Evolutionary conservation across 2,113 vertebrate species (phyloP), one percentile per base, ranked within the genome.

Genomic region (Cryptomyrus ogoouensis): DNA sequence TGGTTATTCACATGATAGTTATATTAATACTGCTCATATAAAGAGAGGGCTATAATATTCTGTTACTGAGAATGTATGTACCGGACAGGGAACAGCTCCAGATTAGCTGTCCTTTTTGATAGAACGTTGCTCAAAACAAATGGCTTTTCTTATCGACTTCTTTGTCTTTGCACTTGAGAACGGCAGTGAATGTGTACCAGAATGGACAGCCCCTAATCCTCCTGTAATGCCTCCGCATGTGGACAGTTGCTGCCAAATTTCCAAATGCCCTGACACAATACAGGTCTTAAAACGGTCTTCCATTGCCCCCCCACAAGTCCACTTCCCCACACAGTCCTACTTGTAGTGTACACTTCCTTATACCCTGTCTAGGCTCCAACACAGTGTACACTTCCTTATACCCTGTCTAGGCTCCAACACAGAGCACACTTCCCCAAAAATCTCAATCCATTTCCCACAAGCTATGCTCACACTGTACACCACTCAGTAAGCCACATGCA

Each of bases 61-160:
- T 47, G 83, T 46, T 84, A 84, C 83, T 84, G 83, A 12, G 39
- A 46, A 84, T 84, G 83, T 80, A 77, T 77, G 6, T 77, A 77
- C 5, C 35, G 1, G 35, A 80, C 15, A 19, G 39, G 74, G 17
- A 39, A 80, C 13, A 42, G 35, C 74, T 42, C 74, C 74, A 15
- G 74, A 42, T 6, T 80, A 80, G 74, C 74, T 42, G 74, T 80
- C 31, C 74, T 42, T 80, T 70, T 80, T 80, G 74, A 80, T 27
- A 80, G 74, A 80, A 80, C 10, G 35, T 80, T 5, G 17, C 74
- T 39, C 35, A 77, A 77, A 77, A 39, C 70, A 39, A 39, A 80
- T 80, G 74, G 74, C 35, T 80, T 80, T 80, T 80, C 15, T 70
- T 70, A 31, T 70, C 31, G 62, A 70, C n/a, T 80, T 1, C 35